Evolutionary conservation across 2,113 vertebrate genomes (phyloP).

Genomic region (Oncorhynchus tshawytscha): DNA sequence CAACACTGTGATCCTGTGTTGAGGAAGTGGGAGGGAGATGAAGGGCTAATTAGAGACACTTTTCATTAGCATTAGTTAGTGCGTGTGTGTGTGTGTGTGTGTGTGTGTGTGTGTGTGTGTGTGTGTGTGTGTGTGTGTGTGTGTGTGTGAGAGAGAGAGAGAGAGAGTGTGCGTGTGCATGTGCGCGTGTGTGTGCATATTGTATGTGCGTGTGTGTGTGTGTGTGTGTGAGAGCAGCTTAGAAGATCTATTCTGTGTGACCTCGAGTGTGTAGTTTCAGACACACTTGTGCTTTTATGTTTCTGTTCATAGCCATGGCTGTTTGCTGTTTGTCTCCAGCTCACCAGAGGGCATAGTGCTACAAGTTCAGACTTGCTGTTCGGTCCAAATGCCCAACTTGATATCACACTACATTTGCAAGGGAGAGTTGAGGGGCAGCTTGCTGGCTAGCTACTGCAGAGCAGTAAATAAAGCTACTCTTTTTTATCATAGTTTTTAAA

Average conservation of each 20-base stretch:
- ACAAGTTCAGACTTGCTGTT: slow-evolving; percentile 43
- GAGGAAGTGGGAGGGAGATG: slow-evolving; percentile 60
- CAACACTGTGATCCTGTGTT: slow-evolving; percentile 58
- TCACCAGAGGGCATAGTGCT: slow-evolving; percentile 30
- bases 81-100: not conserved
- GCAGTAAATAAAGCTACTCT: too few relatives aligned
- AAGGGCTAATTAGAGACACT: slow-evolving; percentile 61
- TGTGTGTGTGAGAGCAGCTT: too few relatives aligned
- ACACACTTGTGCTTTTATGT: not conserved
- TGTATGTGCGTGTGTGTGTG: too few relatives aligned
- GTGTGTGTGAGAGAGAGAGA: not conserved
- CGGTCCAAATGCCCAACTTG: too few relatives aligned
- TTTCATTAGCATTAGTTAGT: slow-evolving; percentile 46
- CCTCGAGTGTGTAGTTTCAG: not conserved
- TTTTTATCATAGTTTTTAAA: too few relatives aligned
- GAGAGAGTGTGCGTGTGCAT: too few relatives aligned
- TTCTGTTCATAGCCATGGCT: not conserved
- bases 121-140: too few relatives aligned
- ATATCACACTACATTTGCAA: not conserved
- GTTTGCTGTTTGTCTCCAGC: slow-evolving; percentile 35
- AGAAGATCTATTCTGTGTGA: not conserved
- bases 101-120: not conserved
- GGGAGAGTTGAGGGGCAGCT: too few relatives aligned
- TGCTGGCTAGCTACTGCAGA: too few relatives aligned
- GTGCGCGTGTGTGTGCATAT: too few relatives aligned